Evolutionary conservation across 2,113 vertebrate species (phyloP).

Genomic region (Nycticorax nycticorax): DNA sequence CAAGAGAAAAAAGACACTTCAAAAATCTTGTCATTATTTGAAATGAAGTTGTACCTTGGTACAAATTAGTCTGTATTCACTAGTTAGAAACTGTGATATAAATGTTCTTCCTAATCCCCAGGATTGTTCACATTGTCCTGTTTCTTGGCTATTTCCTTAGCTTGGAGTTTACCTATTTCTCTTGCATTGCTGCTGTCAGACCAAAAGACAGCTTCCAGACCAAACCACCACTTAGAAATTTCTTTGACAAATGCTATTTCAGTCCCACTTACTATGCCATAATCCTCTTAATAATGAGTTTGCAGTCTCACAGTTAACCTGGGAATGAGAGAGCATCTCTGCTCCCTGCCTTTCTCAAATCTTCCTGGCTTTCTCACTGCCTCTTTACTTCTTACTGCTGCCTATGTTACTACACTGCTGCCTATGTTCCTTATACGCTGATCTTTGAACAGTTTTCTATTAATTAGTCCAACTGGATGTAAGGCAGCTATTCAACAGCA

Average conservation of each 20-base stretch:
- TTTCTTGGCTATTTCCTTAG: neutral
- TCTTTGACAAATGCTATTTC: neutral
- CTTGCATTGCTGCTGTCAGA: neutral
- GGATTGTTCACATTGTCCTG: neutral
- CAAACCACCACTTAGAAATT: neutral
- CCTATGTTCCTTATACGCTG: neutral
- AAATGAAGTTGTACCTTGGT: neutral
- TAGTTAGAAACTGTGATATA: neutral
- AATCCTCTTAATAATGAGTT: neutral
- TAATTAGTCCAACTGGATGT: neutral
- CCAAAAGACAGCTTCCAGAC: neutral
- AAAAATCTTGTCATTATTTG: neutral
- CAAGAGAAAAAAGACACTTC: neutral
- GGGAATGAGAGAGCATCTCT: neutral
- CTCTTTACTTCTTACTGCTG: neutral
- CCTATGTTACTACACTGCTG: neutral
- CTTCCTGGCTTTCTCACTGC: neutral
- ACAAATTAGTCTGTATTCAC: neutral
- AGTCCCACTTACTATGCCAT: neutral
- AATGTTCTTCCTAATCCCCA: neutral
- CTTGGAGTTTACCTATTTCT: neutral
- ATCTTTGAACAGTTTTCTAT: neutral
- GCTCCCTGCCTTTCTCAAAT: neutral
- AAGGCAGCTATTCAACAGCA: neutral
- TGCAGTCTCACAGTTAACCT: neutral